These are phyloP conservation scores for Brachystomella parvula DNA, from an alignment of 1,140 invertebrate species.

Conservation along the genomic window DNA sequence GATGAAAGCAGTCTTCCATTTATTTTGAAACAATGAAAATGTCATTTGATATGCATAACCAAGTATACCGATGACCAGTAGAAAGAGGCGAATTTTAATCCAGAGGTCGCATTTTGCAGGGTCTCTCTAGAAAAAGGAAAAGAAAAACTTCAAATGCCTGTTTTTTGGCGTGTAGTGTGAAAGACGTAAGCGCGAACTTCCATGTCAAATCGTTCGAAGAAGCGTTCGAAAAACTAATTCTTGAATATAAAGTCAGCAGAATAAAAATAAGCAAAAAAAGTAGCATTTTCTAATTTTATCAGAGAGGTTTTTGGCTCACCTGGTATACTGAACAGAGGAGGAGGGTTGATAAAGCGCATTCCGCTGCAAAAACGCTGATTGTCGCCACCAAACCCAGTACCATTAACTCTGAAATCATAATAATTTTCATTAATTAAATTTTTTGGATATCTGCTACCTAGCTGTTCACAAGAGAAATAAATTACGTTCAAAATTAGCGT, in stretches of 20 bases:
- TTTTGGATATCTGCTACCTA: no score
- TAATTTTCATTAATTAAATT: no score
- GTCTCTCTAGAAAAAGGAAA: not conserved
- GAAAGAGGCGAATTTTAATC: conserved; percentile 4
- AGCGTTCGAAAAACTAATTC: no score
- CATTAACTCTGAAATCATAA: not conserved
- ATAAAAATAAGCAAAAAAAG: no score
- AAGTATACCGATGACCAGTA: not conserved
- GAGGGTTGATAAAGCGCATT: not conserved
- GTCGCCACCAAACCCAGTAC: not conserved
- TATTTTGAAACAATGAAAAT: not conserved
- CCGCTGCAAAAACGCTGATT: not conserved
- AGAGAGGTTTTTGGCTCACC: conserved; percentile 3
- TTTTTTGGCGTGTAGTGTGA: no score
- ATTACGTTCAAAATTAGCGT: no score
- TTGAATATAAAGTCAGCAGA: no score
- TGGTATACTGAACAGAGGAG: not conserved
- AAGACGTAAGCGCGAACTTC: no score
- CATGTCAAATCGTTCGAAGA: no score
- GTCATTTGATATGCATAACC: conserved; percentile 10
- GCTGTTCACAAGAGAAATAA: no score
- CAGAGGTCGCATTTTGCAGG: not conserved
- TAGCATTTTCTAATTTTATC: not conserved
- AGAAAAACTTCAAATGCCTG: no score
- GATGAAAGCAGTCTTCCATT: not conserved